Evolutionary conservation across 2,113 vertebrate species (phyloP), one percentile per base, ranked within the genome.

Genomic region (Entosphenus tridentatus): DNA sequence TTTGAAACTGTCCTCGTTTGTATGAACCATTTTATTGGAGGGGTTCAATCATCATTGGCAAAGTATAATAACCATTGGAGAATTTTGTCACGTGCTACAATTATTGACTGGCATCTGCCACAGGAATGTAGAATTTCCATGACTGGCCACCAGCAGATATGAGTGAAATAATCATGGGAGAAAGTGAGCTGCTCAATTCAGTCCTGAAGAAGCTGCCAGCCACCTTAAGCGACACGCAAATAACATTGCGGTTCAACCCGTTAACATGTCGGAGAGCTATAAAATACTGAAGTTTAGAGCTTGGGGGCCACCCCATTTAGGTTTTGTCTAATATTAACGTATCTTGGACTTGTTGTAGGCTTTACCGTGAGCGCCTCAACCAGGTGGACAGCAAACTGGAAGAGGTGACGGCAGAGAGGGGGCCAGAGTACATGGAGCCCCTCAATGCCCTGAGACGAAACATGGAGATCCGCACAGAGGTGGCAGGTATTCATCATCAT

Each of bases 381-480:
- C 93, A 96, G 79, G 89, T 98, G 76, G 93, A 98, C 79, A 83
- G 89, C 77, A 98, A 98, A 74, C 83, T 98, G 65, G 89, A 96
- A 75, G 93, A 98, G 74, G 93, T 98, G 65, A 89, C 93, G 79
- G 88, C 89, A 8, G 91, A 89, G 74, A 95, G 91, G 78, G 93
- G 91, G 73, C 83, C 88, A 10, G 93, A 98, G 73, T 98, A 98
- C 78, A 82, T 98, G 80, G 93, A 98, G 74, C 93, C 93, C 21
- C 75, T 96, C 73, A 91, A 91, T 75, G 87, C 88, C 77, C 81
- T 98, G 73, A 91, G 96, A 81, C 91, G 96, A 81, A 98, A 98
- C 78, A 96, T 98, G 91, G 91, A 96, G 80, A 96, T 98, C 74
- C 82, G 93, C 77, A 96, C 89, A 73, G 96, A 96, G 83, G 90